phyloP scores from a whole-genome alignment of 2,113 vertebrate genomes.

The Sphaerodactylus townsendi region DNA sequence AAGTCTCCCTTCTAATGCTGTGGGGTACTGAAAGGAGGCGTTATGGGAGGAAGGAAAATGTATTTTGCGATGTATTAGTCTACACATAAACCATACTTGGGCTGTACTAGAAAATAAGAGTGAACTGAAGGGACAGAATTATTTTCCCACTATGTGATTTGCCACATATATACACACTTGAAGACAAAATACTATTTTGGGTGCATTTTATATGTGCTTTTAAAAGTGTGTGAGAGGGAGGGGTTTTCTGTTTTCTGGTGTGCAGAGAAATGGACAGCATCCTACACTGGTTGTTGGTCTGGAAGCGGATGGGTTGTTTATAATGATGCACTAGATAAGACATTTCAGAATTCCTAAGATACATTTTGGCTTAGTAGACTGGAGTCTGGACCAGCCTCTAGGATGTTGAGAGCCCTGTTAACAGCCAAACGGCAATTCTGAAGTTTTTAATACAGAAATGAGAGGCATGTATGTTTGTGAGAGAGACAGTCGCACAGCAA shows the following conservation, averaged over 20 bases:
- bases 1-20: rapidly evolving
- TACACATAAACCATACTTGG: not conserved
- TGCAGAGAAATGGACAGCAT: not conserved
- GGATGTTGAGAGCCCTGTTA: constrained; percentile 13
- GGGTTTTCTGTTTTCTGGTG: not conserved
- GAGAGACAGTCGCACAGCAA: no score
- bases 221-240: not conserved
- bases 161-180: not conserved
- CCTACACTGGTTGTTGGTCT: constrained; percentile 22
- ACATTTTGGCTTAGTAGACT: constrained; percentile 14
- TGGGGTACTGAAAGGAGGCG: not conserved
- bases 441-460: constrained; percentile 28
- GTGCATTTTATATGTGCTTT: not conserved
- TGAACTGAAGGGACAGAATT: not conserved
- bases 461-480: not conserved
- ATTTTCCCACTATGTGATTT: not conserved
- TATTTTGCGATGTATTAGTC: not conserved
- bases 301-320: constrained; percentile 46
- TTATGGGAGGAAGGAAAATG: not conserved
- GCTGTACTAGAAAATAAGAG: rapidly evolving
- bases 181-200: not conserved
- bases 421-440: not conserved
- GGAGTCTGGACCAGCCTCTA: constrained; percentile 28
- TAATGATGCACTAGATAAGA: constrained; percentile 42
- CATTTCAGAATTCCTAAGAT: constrained; percentile 24